Evolutionary conservation across 2,113 vertebrate species (phyloP).

Genomic region (Solenodon paradoxus): DNA sequence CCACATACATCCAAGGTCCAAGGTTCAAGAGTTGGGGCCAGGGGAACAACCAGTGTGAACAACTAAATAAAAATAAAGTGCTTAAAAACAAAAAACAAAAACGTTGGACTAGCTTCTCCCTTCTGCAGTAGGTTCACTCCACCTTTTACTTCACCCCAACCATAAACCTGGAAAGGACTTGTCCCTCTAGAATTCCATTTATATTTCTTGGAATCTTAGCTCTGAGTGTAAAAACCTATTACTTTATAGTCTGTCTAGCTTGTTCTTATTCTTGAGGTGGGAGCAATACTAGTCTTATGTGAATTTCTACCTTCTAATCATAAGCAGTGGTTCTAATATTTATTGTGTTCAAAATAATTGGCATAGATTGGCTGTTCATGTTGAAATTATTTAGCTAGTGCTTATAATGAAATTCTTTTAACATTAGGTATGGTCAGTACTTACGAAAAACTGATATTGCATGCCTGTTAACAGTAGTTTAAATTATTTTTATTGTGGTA

Average conservation of each 20-base stretch:
- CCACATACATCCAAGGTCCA: too few species aligned
- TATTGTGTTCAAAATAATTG: not conserved
- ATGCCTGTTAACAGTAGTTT: not conserved
- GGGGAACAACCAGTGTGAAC: too few species aligned
- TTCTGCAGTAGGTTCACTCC: not conserved
- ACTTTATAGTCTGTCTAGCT: not conserved
- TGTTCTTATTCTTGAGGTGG: not conserved
- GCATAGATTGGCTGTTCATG: not conserved
- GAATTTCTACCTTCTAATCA: not conserved
- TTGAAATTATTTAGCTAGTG: not conserved
- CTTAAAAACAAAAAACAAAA: too few species aligned
- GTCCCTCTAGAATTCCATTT: not conserved
- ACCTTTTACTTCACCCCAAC: not conserved
- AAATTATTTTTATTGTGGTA: not conserved
- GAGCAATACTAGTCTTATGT: not conserved
- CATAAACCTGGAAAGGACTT: not conserved
- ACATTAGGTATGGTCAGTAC: not conserved
- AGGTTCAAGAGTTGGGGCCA: too few species aligned
- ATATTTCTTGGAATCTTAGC: not conserved
- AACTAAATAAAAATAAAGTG: too few species aligned
- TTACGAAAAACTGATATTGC: slow-evolving; percentile 8
- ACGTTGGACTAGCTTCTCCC: not conserved
- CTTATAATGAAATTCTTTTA: not conserved
- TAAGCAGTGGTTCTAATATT: not conserved
- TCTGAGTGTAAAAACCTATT: not conserved